These are phyloP conservation scores for Corella eumyota DNA, from an alignment of 23 tunicate species.

Conservation along the genomic window DNA sequence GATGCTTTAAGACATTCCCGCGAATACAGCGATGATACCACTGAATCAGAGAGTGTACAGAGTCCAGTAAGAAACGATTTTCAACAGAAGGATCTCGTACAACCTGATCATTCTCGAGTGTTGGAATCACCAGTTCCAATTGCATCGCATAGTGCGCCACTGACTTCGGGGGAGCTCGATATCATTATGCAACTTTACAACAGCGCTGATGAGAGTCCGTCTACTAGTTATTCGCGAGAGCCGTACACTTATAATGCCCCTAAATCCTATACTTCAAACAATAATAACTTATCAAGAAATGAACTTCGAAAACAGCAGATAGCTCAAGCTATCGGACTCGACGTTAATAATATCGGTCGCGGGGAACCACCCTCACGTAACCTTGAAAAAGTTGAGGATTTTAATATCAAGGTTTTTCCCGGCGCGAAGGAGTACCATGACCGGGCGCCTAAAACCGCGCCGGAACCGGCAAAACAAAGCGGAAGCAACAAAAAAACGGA, in stretches of 20 bases:
- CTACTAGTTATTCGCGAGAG: too few species aligned
- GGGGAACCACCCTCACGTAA: not conserved
- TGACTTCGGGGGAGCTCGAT: conserved; percentile 48
- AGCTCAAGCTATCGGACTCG: conserved; percentile 72
- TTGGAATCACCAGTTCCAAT: conserved; percentile 54
- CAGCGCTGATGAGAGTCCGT: conserved; percentile 24
- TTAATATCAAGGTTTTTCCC: conserved; percentile 63
- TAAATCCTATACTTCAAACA: conserved; percentile 8
- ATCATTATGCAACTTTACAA: conserved; percentile 46
- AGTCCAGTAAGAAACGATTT: not conserved
- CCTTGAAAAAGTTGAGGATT: conserved; percentile 55
- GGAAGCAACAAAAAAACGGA: too few species aligned
- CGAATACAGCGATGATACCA: conserved; percentile 55
- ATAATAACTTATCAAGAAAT: conserved; percentile 1
- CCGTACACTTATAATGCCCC: too few species aligned
- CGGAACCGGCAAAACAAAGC: too few species aligned
- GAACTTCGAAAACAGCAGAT: conserved; percentile 4
- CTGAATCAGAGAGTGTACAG: conserved; percentile 48
- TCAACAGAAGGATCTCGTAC: not conserved
- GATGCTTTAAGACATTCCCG: conserved; percentile 5
- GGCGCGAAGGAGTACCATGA: too few species aligned
- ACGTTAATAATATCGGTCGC: conserved; percentile 11
- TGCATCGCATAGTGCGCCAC: conserved; percentile 49
- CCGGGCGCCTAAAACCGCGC: too few species aligned
- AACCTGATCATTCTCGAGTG: not conserved